These are phyloP conservation scores for Deilephila porcellus DNA, from an alignment of 2,888 invertebrate genomes.

Conservation along the genomic window DNA sequence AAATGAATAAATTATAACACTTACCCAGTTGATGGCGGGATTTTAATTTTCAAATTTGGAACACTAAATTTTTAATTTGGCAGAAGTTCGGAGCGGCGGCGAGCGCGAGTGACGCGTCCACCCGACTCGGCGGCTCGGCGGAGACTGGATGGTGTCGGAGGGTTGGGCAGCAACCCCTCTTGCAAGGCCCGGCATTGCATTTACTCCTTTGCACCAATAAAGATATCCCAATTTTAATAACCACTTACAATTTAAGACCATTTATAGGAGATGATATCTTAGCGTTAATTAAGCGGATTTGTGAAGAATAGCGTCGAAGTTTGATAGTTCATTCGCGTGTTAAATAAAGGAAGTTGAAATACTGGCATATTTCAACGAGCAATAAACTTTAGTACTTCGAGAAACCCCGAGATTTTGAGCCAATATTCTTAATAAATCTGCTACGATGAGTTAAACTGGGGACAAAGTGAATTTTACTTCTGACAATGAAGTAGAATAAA, in stretches of 20 bases:
- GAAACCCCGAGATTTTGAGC: neutral
- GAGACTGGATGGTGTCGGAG: conserved; percentile 56
- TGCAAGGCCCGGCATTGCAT: conserved; percentile 56
- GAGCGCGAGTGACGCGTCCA: conserved; percentile 43
- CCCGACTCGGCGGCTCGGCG: conserved; percentile 47
- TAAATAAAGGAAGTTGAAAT: neutral
- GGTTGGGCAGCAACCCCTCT: conserved; percentile 53
- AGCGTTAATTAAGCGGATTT: conserved; percentile 13
- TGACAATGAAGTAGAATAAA: too few species aligned
- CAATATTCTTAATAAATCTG: neutral
- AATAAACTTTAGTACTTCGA: neutral
- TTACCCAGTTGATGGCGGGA: conserved; percentile 48
- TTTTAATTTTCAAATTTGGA: conserved; percentile 42
- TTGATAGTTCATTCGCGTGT: conserved; percentile 2
- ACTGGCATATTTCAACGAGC: neutral
- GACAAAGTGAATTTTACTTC: neutral
- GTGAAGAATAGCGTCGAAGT: neutral
- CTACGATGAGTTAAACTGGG: neutral
- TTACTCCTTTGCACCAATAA: conserved; percentile 49
- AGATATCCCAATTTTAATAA: conserved; percentile 44
- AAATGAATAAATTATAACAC: conserved; percentile 56
- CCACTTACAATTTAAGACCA: neutral
- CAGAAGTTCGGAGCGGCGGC: conserved; percentile 30
- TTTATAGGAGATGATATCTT: neutral
- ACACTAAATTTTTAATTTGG: conserved; percentile 57